Evolutionary conservation across 2,113 vertebrate genomes (phyloP), one percentile per base, ranked within the genome.

Genomic region (Oostethus manadensis): DNA sequence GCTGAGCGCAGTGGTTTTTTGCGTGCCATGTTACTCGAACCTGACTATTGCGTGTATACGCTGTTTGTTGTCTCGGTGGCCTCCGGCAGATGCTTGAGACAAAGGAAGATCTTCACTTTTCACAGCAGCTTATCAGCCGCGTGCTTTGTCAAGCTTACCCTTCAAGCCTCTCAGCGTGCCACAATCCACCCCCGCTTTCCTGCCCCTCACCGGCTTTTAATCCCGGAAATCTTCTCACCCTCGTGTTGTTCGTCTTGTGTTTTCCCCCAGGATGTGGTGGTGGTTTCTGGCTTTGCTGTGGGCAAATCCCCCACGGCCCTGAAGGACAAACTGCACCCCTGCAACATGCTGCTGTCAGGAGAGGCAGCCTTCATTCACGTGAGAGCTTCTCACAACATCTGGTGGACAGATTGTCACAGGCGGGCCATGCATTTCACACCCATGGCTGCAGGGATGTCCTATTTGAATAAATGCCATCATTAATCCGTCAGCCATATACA

Each of bases 241-340:
- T 66, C 71, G 21, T 56, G 14, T 60, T 66, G 47, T 68, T 20
- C 10, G 74, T 20, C 55, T 59, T 42, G 10, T 40, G 40, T 58
- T 58, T 56, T 29, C 21, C 74, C 11, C 8, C 78, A 90, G 88
- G 88, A 90, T 47, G 64, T 82, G 70, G 63, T 90, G 35, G 60
- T 70, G 60, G 64, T 74, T 58, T 68, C 84, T 26, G 87, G 88
- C 62, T 91, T 90, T 57, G 68, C 68, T 3, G 79, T 88, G 56
- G 71, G 60, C 16, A 83, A 81, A 57, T 89, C 88, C 53, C 86
- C 89, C 54, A 86, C 88, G 1, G 73, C 59, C 48, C 57, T 61
- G 1, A 83, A 79, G 42, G 85, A 89, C 75, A 76, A 73, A 40
- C 76, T 85, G 10, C 88, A 90, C 66, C 68, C 80, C 14, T 89